These are phyloP conservation scores for Corydoras sp. DNA, from an alignment of 2,113 vertebrate genomes.

Conservation along the genomic window DNA sequence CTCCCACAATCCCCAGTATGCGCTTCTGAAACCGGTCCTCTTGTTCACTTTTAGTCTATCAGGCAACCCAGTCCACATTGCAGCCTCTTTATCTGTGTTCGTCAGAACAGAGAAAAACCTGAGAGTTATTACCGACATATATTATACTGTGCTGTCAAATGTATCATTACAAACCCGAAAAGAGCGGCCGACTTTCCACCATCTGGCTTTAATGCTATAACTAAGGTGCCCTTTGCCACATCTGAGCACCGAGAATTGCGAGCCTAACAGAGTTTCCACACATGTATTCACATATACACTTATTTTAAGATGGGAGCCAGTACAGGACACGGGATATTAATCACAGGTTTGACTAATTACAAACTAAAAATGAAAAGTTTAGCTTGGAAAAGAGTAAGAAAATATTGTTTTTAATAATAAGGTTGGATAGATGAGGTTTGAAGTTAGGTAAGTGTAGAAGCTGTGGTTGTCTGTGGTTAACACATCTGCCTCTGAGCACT, in stretches of 20 bases:
- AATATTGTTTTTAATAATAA: too few relatives aligned
- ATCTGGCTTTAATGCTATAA: constrained; percentile 1
- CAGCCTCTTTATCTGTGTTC: constrained; percentile 27
- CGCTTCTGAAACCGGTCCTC: neutral
- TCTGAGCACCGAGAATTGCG: constrained; percentile 6
- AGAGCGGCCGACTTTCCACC: neutral
- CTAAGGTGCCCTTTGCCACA: constrained; percentile 1
- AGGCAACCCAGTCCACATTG: constrained; percentile 14
- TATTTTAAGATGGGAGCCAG: neutral
- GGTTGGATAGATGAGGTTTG: too few relatives aligned
- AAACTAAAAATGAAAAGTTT: too few relatives aligned
- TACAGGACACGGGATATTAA: neutral
- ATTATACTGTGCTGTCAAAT: constrained; percentile 12
- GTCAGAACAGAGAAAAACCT: neutral
- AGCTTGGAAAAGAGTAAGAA: neutral
- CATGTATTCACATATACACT: constrained; percentile 11
- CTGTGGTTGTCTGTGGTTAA: too few relatives aligned
- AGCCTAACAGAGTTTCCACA: neutral
- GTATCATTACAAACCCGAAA: constrained; percentile 24
- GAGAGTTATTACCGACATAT: constrained; percentile 10
- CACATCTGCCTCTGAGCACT: too few relatives aligned
- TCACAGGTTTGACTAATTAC: too few relatives aligned
- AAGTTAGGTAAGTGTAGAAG: too few relatives aligned
- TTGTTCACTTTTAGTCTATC: constrained; percentile 17
- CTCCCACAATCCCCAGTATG: constrained; percentile 7